Evolutionary conservation across 1,140 invertebrate genomes (phyloP), one percentile per base, ranked within the genome.

Genomic region (Cepaea nemoralis): DNA sequence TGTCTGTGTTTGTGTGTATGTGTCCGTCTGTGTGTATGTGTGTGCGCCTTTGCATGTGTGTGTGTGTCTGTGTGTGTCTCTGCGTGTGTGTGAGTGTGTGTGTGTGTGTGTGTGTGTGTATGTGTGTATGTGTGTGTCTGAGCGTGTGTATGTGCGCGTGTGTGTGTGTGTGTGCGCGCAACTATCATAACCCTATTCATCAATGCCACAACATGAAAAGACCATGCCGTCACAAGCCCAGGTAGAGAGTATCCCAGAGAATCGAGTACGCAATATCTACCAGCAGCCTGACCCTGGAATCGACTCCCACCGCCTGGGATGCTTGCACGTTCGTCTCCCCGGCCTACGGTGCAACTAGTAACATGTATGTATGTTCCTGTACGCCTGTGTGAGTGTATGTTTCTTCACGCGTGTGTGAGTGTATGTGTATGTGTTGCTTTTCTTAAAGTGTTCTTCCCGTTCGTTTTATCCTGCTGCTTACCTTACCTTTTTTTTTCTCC

Each of bases 91-190:
- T 77, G 83, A 83, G 82, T 81, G 74, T 82, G 84, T 82, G 71
- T 73, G 50, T 66, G 71, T 77, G 81, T 77, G 83, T 82, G 82
- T 81, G 74, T 82, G 84, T 82, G 74, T 80, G 83, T 84, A 77
- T 83, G 83, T 84, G 70, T 83, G 82, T 77, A 77, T 83, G 82
- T 83, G 77, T 59, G 77, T 80, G 82, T 81, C 82, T 83, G 82
- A 76, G 76, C 80, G 40, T 69, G 77, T 83, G 55, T 77, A 70
- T 83, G 73, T 78, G 75, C 76, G 50, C 76, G 79, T 40, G 79
- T 78, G 66, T 83, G 80, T 83, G 77, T 74, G 82, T 80, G 77
- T 78, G 77, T 75, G 78, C 69, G 50, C 77, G 71, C 74, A 67
- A 71, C 8, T 45, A 45, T 19, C 42, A 45, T 10, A 45, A 45